A percentile compares a stretch with the other conserved stretches of the same genome.
phyloP scores from a whole-genome alignment of 1,140 invertebrate species.

The fruit fly (Drosophila melanogaster) region DNA sequence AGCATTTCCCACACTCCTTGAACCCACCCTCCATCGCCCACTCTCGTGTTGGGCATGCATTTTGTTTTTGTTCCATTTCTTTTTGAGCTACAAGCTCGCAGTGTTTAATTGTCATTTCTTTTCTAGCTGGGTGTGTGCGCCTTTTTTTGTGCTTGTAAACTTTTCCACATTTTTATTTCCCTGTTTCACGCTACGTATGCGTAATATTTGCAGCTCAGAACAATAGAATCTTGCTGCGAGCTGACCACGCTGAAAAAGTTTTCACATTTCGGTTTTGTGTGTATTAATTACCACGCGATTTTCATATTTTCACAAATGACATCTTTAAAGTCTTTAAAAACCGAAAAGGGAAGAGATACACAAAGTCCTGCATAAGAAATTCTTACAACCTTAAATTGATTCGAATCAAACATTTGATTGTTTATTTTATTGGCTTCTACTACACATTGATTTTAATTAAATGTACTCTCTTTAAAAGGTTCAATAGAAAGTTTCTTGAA shows the following conservation, averaged over 20 bases:
- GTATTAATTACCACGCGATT: constrained; percentile 16
- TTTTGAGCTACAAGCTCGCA: constrained; percentile 52
- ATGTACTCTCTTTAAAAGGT: neutral
- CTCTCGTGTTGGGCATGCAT: constrained; percentile 17
- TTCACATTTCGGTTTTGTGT: constrained; percentile 31
- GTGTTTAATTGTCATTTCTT: constrained; percentile 71
- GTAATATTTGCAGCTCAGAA: constrained; percentile 54
- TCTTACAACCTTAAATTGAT: too few relatives aligned
- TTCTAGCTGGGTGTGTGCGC: constrained; percentile 16
- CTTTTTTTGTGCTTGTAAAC: constrained; percentile 33
- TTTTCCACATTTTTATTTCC: constrained; percentile 48
- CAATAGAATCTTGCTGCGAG: constrained; percentile 55
- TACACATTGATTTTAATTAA: too few relatives aligned
- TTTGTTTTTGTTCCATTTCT: constrained; percentile 52
- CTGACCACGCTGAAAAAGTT: constrained; percentile 43
- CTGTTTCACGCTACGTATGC: constrained; percentile 55
- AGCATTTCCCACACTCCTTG: too few relatives aligned
- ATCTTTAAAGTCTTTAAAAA: too few relatives aligned
- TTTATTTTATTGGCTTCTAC: too few relatives aligned
- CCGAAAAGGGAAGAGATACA: too few relatives aligned
- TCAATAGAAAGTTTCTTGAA: neutral
- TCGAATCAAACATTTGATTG: too few relatives aligned
- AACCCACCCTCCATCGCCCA: neutral
- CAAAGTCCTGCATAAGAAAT: too few relatives aligned
- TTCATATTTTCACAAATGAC: neutral